Base-by-base conservation (phyloP, 2,797 vertebrate genomes). In the Linurgus olivaceus region DNA sequence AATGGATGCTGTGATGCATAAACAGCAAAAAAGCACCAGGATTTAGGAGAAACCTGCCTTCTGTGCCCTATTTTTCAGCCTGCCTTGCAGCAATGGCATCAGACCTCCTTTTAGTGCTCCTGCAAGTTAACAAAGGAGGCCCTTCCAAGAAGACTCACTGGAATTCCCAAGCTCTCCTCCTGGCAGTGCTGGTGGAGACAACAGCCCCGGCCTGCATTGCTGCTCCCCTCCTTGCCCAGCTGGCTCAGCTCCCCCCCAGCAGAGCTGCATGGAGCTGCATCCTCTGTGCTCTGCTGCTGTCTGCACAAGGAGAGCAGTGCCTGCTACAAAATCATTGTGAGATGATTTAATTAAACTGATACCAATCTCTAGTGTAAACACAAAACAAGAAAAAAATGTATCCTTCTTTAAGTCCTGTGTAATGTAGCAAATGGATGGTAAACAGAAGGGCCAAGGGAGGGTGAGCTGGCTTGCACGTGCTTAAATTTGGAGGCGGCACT, bases 341-440 rank as follows among this genome's bases (percentile, higher is more conserved):
- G 79, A 37, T 55, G 33, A 8, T 75, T 90, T 95, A 96, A 94
- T 96, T 95, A 96, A 95, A 84, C 51, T 55, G 94, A 94, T 96
- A 93, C 18, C 16, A 29, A 96, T 96, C 96, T 94, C 14, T 1
- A 68, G 48, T 48, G 58, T 84, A 90, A 95, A 94, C 55, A 92
- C 70, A 82, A 95, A 96, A 92, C 90, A 90, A 78, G 62, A 31
- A 59, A 81, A 93, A 80, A 83, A 76, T 10, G 58, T 48, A 62
- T n/a, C 33, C 58, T 73, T 59, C 76, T 94, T 91, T 78, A 68
- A 93, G 54, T 29, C 68, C 54, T 7, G 7, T 7, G 10, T 74
- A 31, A 54, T 3, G 6, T 21, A 25, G 52, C 28, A 25, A 90
- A 71, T 3, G 37, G 58, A n/a, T 63, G 44, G 70, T 61, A 75